Percentiles rank a stretch among this genome's conserved stretches.
phyloP scores from a whole-genome alignment of 2,113 vertebrate species.

The Podarcis raffonei region DNA sequence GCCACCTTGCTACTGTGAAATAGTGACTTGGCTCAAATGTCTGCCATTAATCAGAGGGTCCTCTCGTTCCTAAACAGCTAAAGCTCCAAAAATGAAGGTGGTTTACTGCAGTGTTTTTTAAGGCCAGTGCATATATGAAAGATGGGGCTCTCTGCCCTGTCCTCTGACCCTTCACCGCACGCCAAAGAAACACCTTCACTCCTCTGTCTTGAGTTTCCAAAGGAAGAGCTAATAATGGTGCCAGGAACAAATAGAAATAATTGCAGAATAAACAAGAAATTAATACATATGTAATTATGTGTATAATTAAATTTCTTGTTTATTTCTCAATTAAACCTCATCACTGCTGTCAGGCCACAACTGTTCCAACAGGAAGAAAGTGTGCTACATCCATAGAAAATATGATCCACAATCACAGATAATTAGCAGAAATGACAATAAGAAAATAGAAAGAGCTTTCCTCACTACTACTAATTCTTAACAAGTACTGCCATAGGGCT shows the following conservation, averaged over 20 bases:
- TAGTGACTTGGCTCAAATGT: background rate
- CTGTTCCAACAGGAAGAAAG: constrained; percentile 31
- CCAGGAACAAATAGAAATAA: constrained; percentile 50
- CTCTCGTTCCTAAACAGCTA: background rate
- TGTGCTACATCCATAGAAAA: constrained; percentile 37
- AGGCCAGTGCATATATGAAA: constrained; percentile 18
- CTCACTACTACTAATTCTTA: background rate
- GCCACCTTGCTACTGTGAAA: background rate
- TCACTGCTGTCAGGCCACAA: constrained; percentile 50
- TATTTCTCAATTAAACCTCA: constrained; percentile 55
- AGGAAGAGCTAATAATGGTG: constrained; percentile 59
- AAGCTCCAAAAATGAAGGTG: background rate
- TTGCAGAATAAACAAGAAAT: constrained; percentile 28
- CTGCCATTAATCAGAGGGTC: background rate
- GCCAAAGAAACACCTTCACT: constrained; percentile 40
- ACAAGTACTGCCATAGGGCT: background rate
- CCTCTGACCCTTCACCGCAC: constrained; percentile 33
- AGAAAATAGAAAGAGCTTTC: background rate
- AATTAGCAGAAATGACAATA: constrained; percentile 42
- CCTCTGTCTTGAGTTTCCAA: constrained; percentile 33
- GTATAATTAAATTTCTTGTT: constrained; percentile 57
- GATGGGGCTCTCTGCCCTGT: constrained; percentile 34
- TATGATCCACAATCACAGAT: constrained; percentile 29
- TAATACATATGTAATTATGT: constrained; percentile 14
- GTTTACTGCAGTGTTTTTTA: background rate